Evolutionary conservation across 2,113 vertebrate species (phyloP).

Genomic region (Sterrhoptilus dennistouni): DNA sequence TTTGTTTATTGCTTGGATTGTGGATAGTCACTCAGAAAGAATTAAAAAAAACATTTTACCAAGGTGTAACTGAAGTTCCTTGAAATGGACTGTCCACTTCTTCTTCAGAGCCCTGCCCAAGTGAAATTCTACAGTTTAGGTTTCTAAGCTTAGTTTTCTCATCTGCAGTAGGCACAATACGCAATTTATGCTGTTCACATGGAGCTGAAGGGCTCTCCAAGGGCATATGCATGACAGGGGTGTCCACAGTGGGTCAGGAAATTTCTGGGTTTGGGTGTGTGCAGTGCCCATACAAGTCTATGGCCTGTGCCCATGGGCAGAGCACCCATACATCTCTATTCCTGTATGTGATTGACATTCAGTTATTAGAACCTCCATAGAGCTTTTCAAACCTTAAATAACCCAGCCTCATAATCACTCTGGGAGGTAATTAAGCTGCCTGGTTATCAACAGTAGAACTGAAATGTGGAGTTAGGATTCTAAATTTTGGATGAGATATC

Average conservation of each 20-base stretch:
- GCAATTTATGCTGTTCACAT: neutral
- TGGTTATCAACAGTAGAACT: conserved; percentile 17
- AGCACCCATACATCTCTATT: neutral
- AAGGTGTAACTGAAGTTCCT: neutral
- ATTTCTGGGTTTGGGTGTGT: neutral
- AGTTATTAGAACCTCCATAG: conserved; percentile 42
- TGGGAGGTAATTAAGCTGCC: conserved; percentile 49
- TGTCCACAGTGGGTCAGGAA: neutral
- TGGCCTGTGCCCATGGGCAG: rapidly evolving
- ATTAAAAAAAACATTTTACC: neutral
- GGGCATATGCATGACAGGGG: neutral
- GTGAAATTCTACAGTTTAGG: neutral
- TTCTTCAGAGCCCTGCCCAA: neutral
- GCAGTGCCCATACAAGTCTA: neutral
- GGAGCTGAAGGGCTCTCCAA: neutral
- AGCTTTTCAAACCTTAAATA: conserved; percentile 68
- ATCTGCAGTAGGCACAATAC: neutral
- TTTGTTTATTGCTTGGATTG: neutral
- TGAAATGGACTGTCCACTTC: neutral
- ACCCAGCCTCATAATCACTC: conserved; percentile 38
- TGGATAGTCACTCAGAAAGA: neutral
- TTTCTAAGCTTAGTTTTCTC: neutral
- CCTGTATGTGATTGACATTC: neutral
- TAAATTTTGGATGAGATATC: conserved; percentile 24
- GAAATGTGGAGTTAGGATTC: conserved; percentile 24